Base-by-base conservation (phyloP, 2,888 invertebrate species). In the Suillia variegata region DNA sequence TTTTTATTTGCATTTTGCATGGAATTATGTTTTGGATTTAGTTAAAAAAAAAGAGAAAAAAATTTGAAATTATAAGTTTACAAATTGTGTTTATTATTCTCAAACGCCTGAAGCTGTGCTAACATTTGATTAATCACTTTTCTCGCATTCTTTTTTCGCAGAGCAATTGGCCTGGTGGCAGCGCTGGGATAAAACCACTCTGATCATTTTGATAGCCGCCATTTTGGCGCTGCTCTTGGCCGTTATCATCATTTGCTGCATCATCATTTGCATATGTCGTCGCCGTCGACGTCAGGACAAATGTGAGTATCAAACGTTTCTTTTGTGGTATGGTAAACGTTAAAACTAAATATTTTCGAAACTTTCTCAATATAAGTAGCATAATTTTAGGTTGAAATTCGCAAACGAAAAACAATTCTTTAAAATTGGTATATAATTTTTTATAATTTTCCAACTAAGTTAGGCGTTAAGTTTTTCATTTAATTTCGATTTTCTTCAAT, bases 241-340 rank as follows among this genome's bases (percentile, higher is more conserved):
- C 50, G 89, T 94, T 62, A 87, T 94, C 69, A 89, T 91, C 71
- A 86, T 94, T 60, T 92, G 93, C 83, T 89, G 93, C 80, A 89
- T 93, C 78, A 92, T 94, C 78, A 89, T 93, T 79, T 88, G 93
- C 79, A 88, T 94, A 71, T 95, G 94, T 81, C 85, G 93, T 69
- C 87, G 82, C 59, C 77, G 92, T 70, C 91, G 92, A 85, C 86
- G 93, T 70, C 81, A 82, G 67, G 81, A 82, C 71, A 82, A 82
- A 82, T 82, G 83, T 82, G 73, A 82, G 83, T 81, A 74, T 61
- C n/a, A n/a, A n/a, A n/a, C n/a, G n/a, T n/a, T n/a, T n/a, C n/a
- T n/a, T n/a, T n/a, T n/a, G n/a, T n/a, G 17, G 20, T 18, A 38
- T 4, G 38, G 38, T 13, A 38, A 38, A 10, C 31, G 12, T 31